Percentiles rank a stretch among this genome's conserved stretches.
phyloP scores from a whole-genome alignment of 2,797 vertebrate genomes.

The Liasis olivaceus region DNA sequence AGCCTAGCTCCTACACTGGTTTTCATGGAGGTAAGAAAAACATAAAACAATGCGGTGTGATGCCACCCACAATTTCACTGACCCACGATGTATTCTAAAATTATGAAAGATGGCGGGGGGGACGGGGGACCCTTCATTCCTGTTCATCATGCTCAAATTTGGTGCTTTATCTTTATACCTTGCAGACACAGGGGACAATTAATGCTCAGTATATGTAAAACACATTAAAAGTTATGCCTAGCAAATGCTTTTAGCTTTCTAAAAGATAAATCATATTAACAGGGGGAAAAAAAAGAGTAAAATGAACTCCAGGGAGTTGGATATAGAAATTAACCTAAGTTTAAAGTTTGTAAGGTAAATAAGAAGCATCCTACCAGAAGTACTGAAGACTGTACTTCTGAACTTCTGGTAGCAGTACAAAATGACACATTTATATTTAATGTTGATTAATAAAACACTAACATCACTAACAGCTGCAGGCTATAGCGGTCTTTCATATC shows the following conservation, averaged over 20 bases:
- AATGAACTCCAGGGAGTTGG: neutral
- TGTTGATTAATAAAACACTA: conserved; percentile 47
- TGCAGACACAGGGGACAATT: neutral
- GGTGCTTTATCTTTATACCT: conserved; percentile 26
- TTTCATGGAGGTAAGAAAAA: neutral
- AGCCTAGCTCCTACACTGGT: neutral
- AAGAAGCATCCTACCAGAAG: conserved; percentile 34
- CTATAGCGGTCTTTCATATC: conserved; percentile 36
- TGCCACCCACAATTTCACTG: neutral
- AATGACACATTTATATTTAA: conserved; percentile 19
- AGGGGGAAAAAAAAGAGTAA: neutral
- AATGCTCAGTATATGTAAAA: conserved; percentile 28
- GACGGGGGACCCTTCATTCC: neutral
- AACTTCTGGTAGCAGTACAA: neutral
- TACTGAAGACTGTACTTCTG: neutral
- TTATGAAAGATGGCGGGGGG: neutral
- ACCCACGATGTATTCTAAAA: neutral
- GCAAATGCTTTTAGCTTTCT: conserved; percentile 30
- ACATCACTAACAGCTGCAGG: conserved; percentile 32
- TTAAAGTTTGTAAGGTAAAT: conserved; percentile 20
- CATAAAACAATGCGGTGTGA: neutral
- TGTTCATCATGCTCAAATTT: neutral
- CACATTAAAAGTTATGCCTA: conserved; percentile 40
- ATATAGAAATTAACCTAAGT: conserved; percentile 32
- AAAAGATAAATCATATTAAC: conserved; percentile 23